Conservation (phyloP, 2,888 invertebrate genomes). For the Leptinotarsa rubiginosa region DNA sequence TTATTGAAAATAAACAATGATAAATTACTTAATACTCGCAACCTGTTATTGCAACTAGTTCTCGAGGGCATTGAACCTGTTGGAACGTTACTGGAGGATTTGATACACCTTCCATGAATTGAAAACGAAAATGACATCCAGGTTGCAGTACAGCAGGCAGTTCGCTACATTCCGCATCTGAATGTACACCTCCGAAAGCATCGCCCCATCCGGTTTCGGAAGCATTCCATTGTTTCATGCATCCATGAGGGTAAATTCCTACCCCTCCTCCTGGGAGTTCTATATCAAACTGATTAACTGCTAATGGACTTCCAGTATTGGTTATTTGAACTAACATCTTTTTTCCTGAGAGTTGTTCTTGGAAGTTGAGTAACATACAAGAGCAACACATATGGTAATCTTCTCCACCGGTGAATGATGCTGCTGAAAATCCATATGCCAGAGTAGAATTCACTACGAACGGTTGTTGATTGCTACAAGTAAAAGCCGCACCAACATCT, state of each 20-base stretch:
- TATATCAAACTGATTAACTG: constrained; percentile 45
- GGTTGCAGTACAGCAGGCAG: constrained; percentile 35
- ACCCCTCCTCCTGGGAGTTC: constrained; percentile 46
- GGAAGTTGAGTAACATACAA: constrained; percentile 41
- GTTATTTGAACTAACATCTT: constrained; percentile 37
- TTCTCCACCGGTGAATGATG: constrained; percentile 42
- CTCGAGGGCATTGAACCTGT: constrained; percentile 42
- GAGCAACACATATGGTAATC: constrained; percentile 41
- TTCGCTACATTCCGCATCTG: constrained; percentile 33
- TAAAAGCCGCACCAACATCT: constrained; percentile 29
- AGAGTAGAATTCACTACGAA: constrained; percentile 43
- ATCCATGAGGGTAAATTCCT: constrained; percentile 32
- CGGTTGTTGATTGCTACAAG: constrained; percentile 41
- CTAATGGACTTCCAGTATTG: constrained; percentile 34
- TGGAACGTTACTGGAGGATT: constrained; percentile 38
- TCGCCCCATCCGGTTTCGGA: constrained; percentile 39
- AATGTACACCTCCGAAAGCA: constrained; percentile 30
- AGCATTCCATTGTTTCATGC: constrained; percentile 41
- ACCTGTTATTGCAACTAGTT: constrained; percentile 31
- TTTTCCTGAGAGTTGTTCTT: constrained; percentile 40
- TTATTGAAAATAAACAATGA: no score
- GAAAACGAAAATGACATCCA: constrained; percentile 43
- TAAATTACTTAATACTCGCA: constrained; percentile 24
- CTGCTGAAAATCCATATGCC: constrained; percentile 45
- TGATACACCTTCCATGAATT: constrained; percentile 39